phyloP scores from a whole-genome alignment of 53 echinoderm and acorn worm species.

The Actinopyga echinites region DNA sequence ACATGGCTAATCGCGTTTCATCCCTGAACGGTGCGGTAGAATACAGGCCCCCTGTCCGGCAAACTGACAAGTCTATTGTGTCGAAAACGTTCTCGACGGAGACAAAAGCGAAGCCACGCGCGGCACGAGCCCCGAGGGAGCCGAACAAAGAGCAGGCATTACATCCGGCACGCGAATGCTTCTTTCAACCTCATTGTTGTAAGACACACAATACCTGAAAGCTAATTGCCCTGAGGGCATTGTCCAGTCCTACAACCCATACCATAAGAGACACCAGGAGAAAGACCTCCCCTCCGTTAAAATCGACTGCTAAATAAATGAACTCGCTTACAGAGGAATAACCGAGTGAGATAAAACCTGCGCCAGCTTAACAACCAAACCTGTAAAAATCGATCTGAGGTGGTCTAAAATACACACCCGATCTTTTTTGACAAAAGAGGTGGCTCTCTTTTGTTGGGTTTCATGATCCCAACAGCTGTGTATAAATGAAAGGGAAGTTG shows the following conservation, averaged over 20 bases:
- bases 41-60: constrained; percentile 9
- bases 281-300: too few species aligned
- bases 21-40: not conserved
- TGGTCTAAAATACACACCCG: constrained; percentile 16
- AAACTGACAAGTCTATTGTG: constrained; percentile 30
- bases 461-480: constrained; percentile 13
- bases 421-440: constrained; percentile 18
- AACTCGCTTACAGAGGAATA: too few species aligned
- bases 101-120: constrained; percentile 12
- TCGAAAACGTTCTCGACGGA: constrained; percentile 6
- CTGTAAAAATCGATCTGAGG: constrained; percentile 22
- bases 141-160: not conserved
- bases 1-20: constrained; percentile 27
- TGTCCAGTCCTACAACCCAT: not conserved
- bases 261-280: too few species aligned
- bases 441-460: constrained; percentile 21
- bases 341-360: too few species aligned
- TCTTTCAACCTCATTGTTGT: constrained; percentile 7
- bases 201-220: constrained; percentile 25
- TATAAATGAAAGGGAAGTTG: too few species aligned
- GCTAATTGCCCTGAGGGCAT: constrained; percentile 27
- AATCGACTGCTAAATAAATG: too few species aligned
- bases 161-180: constrained; percentile 22
- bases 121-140: constrained; percentile 2
- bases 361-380: constrained; percentile 13